A percentile compares a stretch with the other conserved stretches of the same genome.
phyloP scores from a whole-genome alignment of 2,797 vertebrate genomes.

The Phrynocephalus forsythii region DNA sequence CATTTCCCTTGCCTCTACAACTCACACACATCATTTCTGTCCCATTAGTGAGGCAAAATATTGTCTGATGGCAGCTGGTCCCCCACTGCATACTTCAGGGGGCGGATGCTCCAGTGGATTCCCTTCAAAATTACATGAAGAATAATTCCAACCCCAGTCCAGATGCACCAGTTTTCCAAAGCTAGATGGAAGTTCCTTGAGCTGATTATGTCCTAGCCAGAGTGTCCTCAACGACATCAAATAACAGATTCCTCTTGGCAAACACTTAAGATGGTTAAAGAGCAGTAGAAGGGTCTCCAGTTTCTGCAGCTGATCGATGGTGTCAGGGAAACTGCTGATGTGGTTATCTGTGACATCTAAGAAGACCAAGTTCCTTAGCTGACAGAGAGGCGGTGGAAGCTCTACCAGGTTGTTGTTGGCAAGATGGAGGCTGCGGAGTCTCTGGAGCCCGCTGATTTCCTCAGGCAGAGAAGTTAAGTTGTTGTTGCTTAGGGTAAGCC shows the following conservation, averaged over 20 bases:
- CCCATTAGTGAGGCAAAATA: constrained; percentile 57
- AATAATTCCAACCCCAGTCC: constrained; percentile 65
- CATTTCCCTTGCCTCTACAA: neutral
- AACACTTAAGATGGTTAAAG: constrained; percentile 60
- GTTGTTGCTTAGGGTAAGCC: constrained; percentile 73
- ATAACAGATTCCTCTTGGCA: constrained; percentile 56
- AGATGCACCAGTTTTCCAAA: constrained; percentile 67
- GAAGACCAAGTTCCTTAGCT: constrained; percentile 64
- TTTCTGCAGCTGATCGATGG: constrained; percentile 59
- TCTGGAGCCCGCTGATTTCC: constrained; percentile 63
- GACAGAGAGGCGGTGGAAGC: constrained; percentile 63
- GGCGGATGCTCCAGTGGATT: constrained; percentile 69
- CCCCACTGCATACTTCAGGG: constrained; percentile 65
- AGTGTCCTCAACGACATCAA: constrained; percentile 58
- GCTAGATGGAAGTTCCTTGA: constrained; percentile 47
- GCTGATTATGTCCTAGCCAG: constrained; percentile 68
- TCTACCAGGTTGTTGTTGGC: constrained; percentile 65
- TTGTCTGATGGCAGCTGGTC: constrained; percentile 60
- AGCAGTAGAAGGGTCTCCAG: constrained; percentile 61
- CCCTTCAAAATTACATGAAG: constrained; percentile 67
- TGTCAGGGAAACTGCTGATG: constrained; percentile 50
- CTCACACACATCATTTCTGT: neutral
- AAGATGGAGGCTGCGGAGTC: constrained; percentile 67
- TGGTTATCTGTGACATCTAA: constrained; percentile 70
- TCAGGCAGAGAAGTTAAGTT: constrained; percentile 51